Evolutionary conservation across 2,888 invertebrate genomes (phyloP).

Genomic region (Rotaria magnacalcarata): DNA sequence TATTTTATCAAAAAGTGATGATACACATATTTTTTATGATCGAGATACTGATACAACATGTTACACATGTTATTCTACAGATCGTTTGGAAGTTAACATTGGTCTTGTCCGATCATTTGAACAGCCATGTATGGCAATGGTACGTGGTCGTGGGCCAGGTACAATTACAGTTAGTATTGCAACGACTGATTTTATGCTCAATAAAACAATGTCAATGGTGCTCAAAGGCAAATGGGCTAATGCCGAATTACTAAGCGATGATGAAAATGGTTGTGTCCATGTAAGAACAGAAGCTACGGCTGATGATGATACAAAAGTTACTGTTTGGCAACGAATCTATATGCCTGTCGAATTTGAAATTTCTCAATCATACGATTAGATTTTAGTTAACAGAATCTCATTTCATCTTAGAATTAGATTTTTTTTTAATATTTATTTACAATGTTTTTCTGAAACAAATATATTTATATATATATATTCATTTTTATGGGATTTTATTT

Average conservation of each 20-base stretch:
- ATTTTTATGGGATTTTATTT: no score
- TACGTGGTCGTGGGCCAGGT: slow-evolving; percentile 24
- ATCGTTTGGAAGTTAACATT: neutral
- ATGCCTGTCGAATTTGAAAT: slow-evolving; percentile 21
- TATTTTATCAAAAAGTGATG: neutral
- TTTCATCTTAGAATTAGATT: neutral
- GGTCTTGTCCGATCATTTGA: slow-evolving; percentile 13
- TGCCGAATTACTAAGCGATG: neutral
- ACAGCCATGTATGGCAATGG: slow-evolving; percentile 11
- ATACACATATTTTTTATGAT: slow-evolving; percentile 35
- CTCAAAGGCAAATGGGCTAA: neutral
- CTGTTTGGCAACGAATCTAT: slow-evolving; percentile 17
- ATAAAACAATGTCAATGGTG: neutral
- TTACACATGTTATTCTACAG: neutral
- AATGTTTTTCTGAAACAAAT: neutral
- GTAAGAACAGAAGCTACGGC: neutral
- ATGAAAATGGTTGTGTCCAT: slow-evolving; percentile 21
- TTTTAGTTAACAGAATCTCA: neutral
- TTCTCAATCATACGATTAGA: neutral
- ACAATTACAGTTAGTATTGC: neutral
- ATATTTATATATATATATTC: neutral
- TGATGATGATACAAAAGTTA: neutral
- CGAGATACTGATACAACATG: slow-evolving; percentile 19
- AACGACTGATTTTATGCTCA: neutral
- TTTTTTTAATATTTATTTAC: neutral